Conservation (phyloP, 2,888 invertebrate species). For the Lordiphosa andalusiaca region DNA sequence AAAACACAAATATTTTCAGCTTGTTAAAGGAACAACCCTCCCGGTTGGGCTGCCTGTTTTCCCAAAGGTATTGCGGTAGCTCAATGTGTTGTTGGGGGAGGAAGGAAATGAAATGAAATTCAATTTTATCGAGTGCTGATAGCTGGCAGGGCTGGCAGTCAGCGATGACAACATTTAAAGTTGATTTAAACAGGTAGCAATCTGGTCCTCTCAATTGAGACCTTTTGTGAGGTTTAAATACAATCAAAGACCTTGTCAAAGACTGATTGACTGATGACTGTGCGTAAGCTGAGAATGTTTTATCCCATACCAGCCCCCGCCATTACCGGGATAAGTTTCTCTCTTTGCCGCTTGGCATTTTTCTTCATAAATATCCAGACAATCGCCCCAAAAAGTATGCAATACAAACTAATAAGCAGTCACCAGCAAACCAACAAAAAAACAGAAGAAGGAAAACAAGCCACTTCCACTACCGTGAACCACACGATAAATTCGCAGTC, state of each 20-base stretch:
- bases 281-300: conserved; percentile 25
- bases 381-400: conserved; percentile 48
- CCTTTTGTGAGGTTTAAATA: conserved; percentile 55
- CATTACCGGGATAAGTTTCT: conserved; percentile 50
- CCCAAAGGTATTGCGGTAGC: conserved; percentile 55
- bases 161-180: conserved; percentile 31
- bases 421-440: conserved; percentile 26
- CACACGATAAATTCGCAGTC: conserved; percentile 23
- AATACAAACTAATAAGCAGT: conserved; percentile 69
- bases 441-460: conserved; percentile 24
- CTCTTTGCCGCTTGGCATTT: conserved; percentile 37
- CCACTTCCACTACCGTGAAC: conserved; percentile 50
- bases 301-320: not conserved
- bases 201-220: conserved; percentile 40
- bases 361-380: conserved; percentile 65
- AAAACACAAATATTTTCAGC: conserved; percentile 77
- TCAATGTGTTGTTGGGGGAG: conserved; percentile 4
- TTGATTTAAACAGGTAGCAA: conserved; percentile 23
- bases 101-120: conserved; percentile 39
- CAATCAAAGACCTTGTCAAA: conserved; percentile 49
- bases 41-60: conserved; percentile 25
- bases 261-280: conserved; percentile 60
- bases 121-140: conserved; percentile 79
- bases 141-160: conserved; percentile 19
- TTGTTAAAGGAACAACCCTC: conserved; percentile 59